A percentile compares a stretch with the other conserved stretches of the same genome.
phyloP scores from a whole-genome alignment of 2,113 vertebrate species.

The Epinephelus moara region DNA sequence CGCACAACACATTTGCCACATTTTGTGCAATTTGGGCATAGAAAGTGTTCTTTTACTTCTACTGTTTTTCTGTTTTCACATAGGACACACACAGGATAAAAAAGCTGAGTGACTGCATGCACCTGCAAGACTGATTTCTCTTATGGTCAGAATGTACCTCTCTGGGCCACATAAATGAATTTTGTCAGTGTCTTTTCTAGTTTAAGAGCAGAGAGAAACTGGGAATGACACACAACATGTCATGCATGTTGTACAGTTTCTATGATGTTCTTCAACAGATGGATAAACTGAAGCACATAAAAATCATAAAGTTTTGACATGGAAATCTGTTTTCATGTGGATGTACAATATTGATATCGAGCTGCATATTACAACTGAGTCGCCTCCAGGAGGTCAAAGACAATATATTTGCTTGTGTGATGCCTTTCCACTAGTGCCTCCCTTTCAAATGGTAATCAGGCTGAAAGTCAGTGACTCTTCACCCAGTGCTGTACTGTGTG shows the following conservation, averaged over 20 bases:
- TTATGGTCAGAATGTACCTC: too few relatives aligned
- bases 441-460: constrained; percentile 60
- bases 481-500: background rate
- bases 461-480: constrained; percentile 37
- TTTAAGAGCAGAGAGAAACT: background rate
- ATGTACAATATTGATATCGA: background rate
- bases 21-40: too few relatives aligned
- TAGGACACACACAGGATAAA: too few relatives aligned
- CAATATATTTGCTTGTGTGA: constrained; percentile 26
- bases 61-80: too few relatives aligned
- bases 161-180: too few relatives aligned
- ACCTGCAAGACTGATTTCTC: too few relatives aligned
- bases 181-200: too few relatives aligned
- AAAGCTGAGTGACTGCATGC: too few relatives aligned
- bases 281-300: background rate
- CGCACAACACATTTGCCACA: too few relatives aligned
- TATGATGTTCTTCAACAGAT: background rate
- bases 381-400: constrained; percentile 20
- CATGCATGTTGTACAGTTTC: background rate
- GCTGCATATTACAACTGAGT: background rate
- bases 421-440: constrained; percentile 35
- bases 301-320: constrained; percentile 45
- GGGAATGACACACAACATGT: background rate
- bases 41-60: too few relatives aligned
- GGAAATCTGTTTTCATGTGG: constrained; percentile 5